Evolutionary conservation across 1,140 invertebrate species (phyloP).

Genomic region (Nasonia longicornis): DNA sequence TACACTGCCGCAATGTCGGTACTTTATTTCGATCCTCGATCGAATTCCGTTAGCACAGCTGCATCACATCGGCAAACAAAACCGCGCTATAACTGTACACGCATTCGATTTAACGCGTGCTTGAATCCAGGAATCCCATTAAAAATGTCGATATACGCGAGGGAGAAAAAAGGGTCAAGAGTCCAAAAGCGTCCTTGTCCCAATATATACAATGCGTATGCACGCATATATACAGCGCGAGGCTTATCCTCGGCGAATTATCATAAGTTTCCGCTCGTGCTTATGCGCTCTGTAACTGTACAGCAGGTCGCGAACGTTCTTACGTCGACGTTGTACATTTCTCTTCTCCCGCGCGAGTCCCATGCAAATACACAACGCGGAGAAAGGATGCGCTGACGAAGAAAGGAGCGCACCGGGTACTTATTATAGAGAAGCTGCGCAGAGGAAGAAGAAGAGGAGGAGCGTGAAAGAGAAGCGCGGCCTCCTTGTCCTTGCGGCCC

Average conservation of each 20-base stretch:
- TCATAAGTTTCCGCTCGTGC: not conserved
- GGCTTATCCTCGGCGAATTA: not conserved
- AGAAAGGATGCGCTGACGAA: not conserved
- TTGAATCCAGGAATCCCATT: too few species aligned
- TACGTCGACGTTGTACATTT: too few species aligned
- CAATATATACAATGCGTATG: not conserved
- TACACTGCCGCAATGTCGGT: too few species aligned
- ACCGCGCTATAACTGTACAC: too few species aligned
- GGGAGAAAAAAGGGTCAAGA: too few species aligned
- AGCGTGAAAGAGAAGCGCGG: not conserved
- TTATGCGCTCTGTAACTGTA: not conserved
- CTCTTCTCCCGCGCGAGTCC: too few species aligned
- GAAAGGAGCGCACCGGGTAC: not conserved
- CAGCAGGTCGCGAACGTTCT: not conserved
- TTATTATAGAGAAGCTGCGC: too few species aligned
- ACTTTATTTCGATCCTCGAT: not conserved
- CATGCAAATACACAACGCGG: too few species aligned
- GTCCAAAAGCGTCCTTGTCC: not conserved
- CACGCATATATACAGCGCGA: not conserved
- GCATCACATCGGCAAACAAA: too few species aligned
- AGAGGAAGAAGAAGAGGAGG: too few species aligned
- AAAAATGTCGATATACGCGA: too few species aligned
- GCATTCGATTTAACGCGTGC: not conserved
- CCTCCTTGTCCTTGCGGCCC: slow-evolving; percentile 6
- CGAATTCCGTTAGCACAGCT: not conserved